Evolutionary conservation across 2,888 invertebrate genomes (phyloP), one percentile per base, ranked within the genome.

Genomic region (Stomorhina lunata): DNA sequence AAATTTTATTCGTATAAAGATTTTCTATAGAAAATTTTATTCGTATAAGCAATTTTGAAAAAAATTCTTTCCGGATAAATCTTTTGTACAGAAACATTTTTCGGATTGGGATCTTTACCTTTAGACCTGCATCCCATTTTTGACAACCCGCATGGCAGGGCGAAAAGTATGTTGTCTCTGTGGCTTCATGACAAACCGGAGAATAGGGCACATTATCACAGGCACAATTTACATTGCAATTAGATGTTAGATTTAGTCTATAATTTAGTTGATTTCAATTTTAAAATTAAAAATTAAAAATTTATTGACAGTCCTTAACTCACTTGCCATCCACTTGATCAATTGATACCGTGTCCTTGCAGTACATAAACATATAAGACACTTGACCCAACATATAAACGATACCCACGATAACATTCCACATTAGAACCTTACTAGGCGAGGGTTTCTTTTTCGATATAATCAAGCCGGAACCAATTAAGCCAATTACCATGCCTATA

Each of bases 101-200:
- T n/a, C n/a, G n/a, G n/a, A n/a, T n/a, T n/a, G n/a, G n/a, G n/a
- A n/a, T n/a, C 27, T n/a, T 32, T 82, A 89, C 89, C 84, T 88
- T 89, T 4, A 80, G 65, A 0, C 86, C 84, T 1, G 87, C 40
- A 65, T 89, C 84, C 88, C 89, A 91, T 20, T 87, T 89, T 6
- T 87, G 91, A 85, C 95, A 95, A 0, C 95, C 95, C 0, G 95
- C 95, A 87, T 95, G 95, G 85, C 95, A 95, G 0, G 95, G 93
- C 0, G 95, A 95, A 89, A 94, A 95, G 86, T 92, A 95, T 0
- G 94, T 94, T 12, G 92, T 92, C 66, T 90, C 91, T 0, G 92
- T 92, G 12, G 92, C 89, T 45, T 92, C 91, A 84, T 93, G 92
- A 85, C 95, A 95, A 0, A 95, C 93, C 0, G 95, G 95, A 3